Conservation (phyloP, 1,140 invertebrate species). For the Ceratina japonica region DNA sequence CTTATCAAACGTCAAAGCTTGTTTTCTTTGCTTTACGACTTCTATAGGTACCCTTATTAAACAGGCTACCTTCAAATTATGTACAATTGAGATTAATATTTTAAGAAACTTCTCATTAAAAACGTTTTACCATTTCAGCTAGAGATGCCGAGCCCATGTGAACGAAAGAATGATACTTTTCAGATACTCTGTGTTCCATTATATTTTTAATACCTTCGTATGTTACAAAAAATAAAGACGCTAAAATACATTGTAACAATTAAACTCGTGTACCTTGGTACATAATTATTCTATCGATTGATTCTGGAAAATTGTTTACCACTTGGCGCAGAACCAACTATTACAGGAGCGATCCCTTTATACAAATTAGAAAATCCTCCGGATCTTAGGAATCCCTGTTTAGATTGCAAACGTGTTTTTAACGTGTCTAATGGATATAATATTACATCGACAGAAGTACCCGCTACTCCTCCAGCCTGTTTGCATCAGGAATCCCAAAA, state of each 20-base stretch:
- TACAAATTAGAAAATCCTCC: constrained; percentile 95
- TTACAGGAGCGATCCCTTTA: constrained; percentile 90
- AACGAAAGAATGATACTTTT: constrained; percentile 83
- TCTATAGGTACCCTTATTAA: constrained; percentile 97
- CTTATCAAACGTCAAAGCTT: constrained; percentile 82
- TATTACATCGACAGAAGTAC: constrained; percentile 87
- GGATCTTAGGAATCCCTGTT: constrained; percentile 90
- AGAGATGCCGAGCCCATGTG: constrained; percentile 91
- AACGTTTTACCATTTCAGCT: constrained; percentile 89
- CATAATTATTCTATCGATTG: background rate
- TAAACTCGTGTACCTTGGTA: background rate
- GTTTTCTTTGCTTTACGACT: constrained; percentile 95
- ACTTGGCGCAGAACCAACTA: constrained; percentile 91
- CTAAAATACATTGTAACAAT: constrained; percentile 78
- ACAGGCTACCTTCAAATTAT: constrained; percentile 86
- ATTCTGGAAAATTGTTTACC: constrained; percentile 75
- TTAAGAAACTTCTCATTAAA: background rate
- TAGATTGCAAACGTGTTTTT: constrained; percentile 95
- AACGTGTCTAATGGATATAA: constrained; percentile 97
- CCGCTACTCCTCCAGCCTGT: constrained; percentile 88
- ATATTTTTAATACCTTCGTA: constrained; percentile 91
- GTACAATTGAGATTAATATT: background rate
- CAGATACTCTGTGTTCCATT: constrained; percentile 75
- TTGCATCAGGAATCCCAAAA: constrained; percentile 26
- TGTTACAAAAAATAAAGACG: constrained; percentile 95